These are phyloP conservation scores for Pygathrix nemaeus DNA, from an alignment of 2,113 vertebrate genomes.

Conservation along the genomic window DNA sequence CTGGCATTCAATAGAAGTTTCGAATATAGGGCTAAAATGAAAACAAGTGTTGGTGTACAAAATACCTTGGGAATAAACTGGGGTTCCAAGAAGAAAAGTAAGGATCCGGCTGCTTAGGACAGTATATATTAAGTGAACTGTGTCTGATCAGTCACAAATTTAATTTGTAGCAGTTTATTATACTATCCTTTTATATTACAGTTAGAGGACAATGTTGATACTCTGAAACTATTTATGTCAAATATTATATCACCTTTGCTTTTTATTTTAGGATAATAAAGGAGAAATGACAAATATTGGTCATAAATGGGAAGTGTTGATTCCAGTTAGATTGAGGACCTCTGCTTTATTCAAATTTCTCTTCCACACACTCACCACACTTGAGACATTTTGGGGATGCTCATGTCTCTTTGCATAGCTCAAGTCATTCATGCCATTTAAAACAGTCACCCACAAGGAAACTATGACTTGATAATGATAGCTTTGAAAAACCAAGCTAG, in stretches of 20 bases:
- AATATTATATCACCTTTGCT: background rate
- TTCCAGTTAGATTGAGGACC: background rate
- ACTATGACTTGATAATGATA: background rate
- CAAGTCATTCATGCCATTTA: background rate
- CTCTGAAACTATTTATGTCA: background rate
- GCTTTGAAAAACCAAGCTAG: background rate
- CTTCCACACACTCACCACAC: background rate
- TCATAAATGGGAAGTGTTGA: background rate
- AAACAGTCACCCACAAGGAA: background rate
- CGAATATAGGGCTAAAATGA: background rate
- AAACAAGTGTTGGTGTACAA: background rate
- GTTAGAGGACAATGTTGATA: background rate
- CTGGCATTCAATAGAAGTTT: background rate
- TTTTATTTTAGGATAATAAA: background rate
- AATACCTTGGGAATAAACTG: background rate
- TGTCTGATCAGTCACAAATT: background rate
- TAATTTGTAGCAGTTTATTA: background rate
- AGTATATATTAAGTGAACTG: background rate
- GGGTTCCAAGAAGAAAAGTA: background rate
- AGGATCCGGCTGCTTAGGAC: background rate
- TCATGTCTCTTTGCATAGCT: background rate
- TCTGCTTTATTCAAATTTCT: background rate
- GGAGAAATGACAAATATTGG: background rate
- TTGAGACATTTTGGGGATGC: background rate
- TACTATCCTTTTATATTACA: background rate